Base-by-base conservation (phyloP, 1,140 invertebrate species). In the Drosophila kikkawai region DNA sequence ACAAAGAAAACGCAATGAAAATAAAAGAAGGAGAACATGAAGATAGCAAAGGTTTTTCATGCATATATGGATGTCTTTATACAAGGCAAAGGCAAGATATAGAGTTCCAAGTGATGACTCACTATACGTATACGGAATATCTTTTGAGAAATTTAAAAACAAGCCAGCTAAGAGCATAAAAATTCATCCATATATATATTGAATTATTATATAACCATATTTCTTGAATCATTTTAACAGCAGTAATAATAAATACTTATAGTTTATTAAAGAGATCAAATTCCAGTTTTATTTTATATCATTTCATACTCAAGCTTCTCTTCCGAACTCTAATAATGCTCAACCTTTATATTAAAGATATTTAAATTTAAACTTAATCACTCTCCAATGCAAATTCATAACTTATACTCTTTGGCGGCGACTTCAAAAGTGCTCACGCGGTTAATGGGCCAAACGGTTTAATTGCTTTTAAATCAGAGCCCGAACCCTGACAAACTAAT, bases 401-500 rank as follows among this genome's bases (percentile, higher is more conserved):
- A n/a, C 32, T 36, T 17, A 34, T 15, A 41, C 7, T 39, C 17
- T 7, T 13, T 0, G 15, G 19, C 7, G 22, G 19, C 26, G 56
- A 42, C 51, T 29, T 53, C 17, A 42, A 53, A 41, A 34, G 47
- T 56, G 36, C 29, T 42, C 17, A 34, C 29, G 41, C 57, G 64
- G 74, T 42, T 74, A 59, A 74, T 78, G 60, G 51, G 39, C 44
- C 76, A 34, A 45, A 41, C 47, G 37, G 39, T 74, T 81, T 77
- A 50, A 78, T 77, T 69, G 59, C 58, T 45, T 47, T 67, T 63
- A 51, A 82, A 86, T 82, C 63, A 76, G 69, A 37, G 48, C 36
- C 78, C 36, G 41, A 36, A 68, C n/a, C 37, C 56, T 45, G 45
- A 51, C 55, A 80, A 86, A 80, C 84, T 83, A 83, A 86, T 88